These are phyloP conservation scores for Hypomecis punctinalis DNA, from an alignment of 2,888 invertebrate genomes.

Conservation along the genomic window DNA sequence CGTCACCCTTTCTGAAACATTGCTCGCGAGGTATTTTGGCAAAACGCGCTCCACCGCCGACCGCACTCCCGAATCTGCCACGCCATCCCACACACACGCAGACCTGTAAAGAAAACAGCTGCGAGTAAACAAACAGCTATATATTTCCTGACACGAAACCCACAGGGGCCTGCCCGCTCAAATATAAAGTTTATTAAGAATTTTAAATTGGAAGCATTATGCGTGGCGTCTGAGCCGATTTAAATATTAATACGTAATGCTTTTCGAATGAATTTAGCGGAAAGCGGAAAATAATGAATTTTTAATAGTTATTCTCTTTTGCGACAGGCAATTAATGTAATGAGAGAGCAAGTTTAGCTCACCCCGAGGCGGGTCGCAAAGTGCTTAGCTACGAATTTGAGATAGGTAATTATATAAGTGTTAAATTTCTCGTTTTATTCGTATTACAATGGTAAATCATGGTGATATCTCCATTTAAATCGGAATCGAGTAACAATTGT, in stretches of 20 bases:
- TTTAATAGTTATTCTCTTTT: constrained; percentile 78
- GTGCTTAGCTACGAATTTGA: constrained; percentile 40
- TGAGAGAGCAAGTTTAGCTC: constrained; percentile 70
- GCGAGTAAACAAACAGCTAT: constrained; percentile 63
- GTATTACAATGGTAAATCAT: not conserved
- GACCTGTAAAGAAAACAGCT: constrained; percentile 67
- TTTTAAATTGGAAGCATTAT: constrained; percentile 80
- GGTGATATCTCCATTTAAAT: too few relatives aligned
- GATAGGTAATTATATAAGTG: constrained; percentile 56
- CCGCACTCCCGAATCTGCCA: constrained; percentile 39
- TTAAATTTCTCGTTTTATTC: constrained; percentile 54
- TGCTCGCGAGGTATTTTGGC: constrained; percentile 57
- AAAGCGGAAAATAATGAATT: constrained; percentile 75
- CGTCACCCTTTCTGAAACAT: constrained; percentile 61
- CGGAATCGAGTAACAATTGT: too few relatives aligned
- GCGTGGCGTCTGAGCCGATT: constrained; percentile 72
- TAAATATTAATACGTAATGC: constrained; percentile 77
- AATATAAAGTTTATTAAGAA: constrained; percentile 82
- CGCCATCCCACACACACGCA: constrained; percentile 47
- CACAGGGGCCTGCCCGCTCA: constrained; percentile 67
- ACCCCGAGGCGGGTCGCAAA: constrained; percentile 52
- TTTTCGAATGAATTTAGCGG: constrained; percentile 67
- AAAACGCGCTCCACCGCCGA: constrained; percentile 65
- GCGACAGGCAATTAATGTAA: constrained; percentile 75
- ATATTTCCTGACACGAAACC: constrained; percentile 61